A percentile compares a stretch with the other conserved stretches of the same genome.
These are phyloP conservation scores for Morbakka virulenta DNA, from an alignment of 30 jellyfish, hydroid and myxozoan species.

Conservation along the genomic window DNA sequence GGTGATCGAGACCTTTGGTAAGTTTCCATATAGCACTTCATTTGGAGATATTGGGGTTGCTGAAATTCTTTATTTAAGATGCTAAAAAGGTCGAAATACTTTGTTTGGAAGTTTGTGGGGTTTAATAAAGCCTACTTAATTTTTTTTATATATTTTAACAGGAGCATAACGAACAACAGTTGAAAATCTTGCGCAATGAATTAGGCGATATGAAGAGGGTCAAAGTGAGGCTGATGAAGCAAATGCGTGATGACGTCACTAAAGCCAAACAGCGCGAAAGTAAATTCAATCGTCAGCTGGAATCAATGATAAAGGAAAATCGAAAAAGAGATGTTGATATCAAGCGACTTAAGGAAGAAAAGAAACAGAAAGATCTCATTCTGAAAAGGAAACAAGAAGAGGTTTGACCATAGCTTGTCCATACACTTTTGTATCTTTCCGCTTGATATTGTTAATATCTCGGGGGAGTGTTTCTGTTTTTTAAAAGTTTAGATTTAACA, in stretches of 20 bases:
- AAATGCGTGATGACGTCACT: slow-evolving; percentile 90
- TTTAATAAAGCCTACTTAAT: no score
- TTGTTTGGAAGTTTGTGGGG: no score
- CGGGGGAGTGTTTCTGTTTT: no score
- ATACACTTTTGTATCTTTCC: no score
- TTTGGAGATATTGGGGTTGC: no score
- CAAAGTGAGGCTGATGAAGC: slow-evolving; percentile 88
- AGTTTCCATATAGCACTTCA: no score
- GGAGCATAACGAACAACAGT: slow-evolving; percentile 95
- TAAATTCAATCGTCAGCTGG: slow-evolving; percentile 80
- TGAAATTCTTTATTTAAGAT: no score
- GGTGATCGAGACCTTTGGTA: no score
- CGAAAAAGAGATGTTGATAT: slow-evolving; percentile 79
- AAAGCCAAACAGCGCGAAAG: slow-evolving; percentile 79
- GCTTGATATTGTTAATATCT: no score
- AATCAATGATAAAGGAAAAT: slow-evolving; percentile 80
- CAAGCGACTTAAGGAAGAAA: slow-evolving; percentile 76
- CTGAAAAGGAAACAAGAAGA: slow-evolving; percentile 93
- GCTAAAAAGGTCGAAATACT: no score
- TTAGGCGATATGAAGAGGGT: slow-evolving; percentile 73
- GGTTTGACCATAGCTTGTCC: no score
- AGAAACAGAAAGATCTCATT: slow-evolving; percentile 87
- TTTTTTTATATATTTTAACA: neutral
- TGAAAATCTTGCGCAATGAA: slow-evolving; percentile 69
- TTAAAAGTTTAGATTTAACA: neutral